Conservation (phyloP, 2,113 vertebrate genomes). For the Mesoclemmys tuberculata region DNA sequence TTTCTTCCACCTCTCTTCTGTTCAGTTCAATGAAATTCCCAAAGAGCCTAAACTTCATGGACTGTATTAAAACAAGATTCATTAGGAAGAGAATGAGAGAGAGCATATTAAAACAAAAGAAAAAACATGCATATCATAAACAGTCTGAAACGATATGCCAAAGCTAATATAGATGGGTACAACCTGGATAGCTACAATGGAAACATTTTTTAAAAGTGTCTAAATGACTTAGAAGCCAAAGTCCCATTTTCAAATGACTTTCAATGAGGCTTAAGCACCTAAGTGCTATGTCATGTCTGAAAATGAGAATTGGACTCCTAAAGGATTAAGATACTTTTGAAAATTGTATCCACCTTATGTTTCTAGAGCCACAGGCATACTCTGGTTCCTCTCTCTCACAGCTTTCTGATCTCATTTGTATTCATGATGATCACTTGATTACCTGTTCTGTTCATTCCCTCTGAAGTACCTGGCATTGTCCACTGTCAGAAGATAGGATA, state of each 20-base stretch:
- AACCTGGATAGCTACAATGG: neutral
- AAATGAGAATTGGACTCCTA: neutral
- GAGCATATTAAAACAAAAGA: neutral
- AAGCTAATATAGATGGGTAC: fast-evolving
- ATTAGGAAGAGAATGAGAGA: fast-evolving
- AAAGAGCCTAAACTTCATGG: neutral
- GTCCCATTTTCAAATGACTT: neutral
- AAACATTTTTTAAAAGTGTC: neutral
- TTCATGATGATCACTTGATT: neutral
- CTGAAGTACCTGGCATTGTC: too few species aligned
- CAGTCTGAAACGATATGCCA: neutral
- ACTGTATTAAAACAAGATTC: neutral
- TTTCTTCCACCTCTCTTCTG: neutral
- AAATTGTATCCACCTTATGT: neutral
- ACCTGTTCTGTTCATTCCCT: too few species aligned
- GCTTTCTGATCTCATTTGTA: fast-evolving
- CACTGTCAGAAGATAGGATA: too few species aligned
- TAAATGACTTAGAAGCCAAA: neutral
- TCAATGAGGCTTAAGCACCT: neutral
- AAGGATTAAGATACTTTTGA: neutral
- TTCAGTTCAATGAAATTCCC: neutral
- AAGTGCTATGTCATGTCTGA: neutral
- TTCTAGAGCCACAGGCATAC: neutral
- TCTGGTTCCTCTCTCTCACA: neutral
- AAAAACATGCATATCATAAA: neutral